Evolutionary conservation across 2,113 vertebrate genomes (phyloP), one percentile per base, ranked within the genome.

Genomic region (Proterorhinus semilunaris): DNA sequence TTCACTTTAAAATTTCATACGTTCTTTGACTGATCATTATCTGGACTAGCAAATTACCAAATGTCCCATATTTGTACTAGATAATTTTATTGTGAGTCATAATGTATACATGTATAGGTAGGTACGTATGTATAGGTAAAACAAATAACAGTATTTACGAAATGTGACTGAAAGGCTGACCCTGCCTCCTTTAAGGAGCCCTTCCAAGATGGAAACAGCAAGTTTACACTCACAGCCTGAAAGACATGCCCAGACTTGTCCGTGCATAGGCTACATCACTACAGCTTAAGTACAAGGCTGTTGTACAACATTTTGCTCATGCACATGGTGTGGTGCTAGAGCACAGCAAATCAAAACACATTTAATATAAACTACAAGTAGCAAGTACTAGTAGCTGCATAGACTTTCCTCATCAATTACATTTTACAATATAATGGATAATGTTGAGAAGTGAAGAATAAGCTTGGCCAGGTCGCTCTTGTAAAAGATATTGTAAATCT

Each of bases 181-280:
- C 64, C 53, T 51, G 82, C 69, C 76, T 69, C 88, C 79, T 79
- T 85, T 74, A 82, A 77, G 83, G 82, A 86, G 82, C 65, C 74
- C 59, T 73, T 90, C 89, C 87, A 91, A 87, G 83, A 86, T 78
- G 77, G 87, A 86, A 90, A 91, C 83, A 80, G 78, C 70, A 71
- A 79, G 80, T 90, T 89, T 84, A 83, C 68, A 81, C 81, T 80
- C 84, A 68, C 75, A 80, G 81, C 69, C 71, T n/a, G 71, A 81
- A 76, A 76, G 88, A 87, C 93, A 92, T 89, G 92, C 77, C 91
- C 90, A 87, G 92, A 88, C 93, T 90, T 93, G 92, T 83, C 89
- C 88, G 75, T 86, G 71, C 48, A 72, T 61, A 74, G 74, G 62
- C 80, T 71, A 17, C 53, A 54, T 10, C 59, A 80, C 87, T 78